Evolutionary conservation across 2,888 invertebrate genomes (phyloP).

Genomic region (Plebejus melissa): DNA sequence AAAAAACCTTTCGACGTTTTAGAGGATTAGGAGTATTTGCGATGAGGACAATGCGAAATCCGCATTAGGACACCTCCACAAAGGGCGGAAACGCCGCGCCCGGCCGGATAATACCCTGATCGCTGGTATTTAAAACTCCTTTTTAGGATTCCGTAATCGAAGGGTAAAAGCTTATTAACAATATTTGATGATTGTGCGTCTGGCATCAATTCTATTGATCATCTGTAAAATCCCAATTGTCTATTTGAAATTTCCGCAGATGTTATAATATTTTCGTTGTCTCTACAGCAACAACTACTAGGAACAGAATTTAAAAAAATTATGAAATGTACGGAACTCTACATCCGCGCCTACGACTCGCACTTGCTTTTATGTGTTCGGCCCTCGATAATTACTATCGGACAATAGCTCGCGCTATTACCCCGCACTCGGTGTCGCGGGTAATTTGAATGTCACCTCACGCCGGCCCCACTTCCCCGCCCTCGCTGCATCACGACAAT

Average conservation of each 20-base stretch:
- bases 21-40: constrained; percentile 52
- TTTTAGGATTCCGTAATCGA: not conserved
- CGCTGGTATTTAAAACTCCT: constrained; percentile 67
- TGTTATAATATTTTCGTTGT: not conserved
- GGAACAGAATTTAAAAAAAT: not conserved
- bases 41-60: constrained; percentile 52
- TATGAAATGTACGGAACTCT: not conserved
- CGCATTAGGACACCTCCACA: constrained; percentile 70
- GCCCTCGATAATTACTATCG: constrained; percentile 78
- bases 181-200: not conserved
- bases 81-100: constrained; percentile 65
- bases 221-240: too few species aligned
- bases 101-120: constrained; percentile 71
- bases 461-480: constrained; percentile 57
- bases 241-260: too few species aligned
- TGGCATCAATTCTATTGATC: not conserved
- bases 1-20: constrained; percentile 37
- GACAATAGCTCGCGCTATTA: constrained; percentile 77
- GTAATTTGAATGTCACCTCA: constrained; percentile 66
- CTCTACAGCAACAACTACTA: not conserved
- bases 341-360: not conserved
- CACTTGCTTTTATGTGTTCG: constrained; percentile 57
- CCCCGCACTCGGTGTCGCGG: constrained; percentile 66
- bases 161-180: not conserved
- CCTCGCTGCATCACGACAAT: constrained; percentile 43